Percentiles rank a stretch among this genome's conserved stretches.
These are phyloP conservation scores for Antigone vipio DNA, from an alignment of 2,113 vertebrate species.

Conservation along the genomic window DNA sequence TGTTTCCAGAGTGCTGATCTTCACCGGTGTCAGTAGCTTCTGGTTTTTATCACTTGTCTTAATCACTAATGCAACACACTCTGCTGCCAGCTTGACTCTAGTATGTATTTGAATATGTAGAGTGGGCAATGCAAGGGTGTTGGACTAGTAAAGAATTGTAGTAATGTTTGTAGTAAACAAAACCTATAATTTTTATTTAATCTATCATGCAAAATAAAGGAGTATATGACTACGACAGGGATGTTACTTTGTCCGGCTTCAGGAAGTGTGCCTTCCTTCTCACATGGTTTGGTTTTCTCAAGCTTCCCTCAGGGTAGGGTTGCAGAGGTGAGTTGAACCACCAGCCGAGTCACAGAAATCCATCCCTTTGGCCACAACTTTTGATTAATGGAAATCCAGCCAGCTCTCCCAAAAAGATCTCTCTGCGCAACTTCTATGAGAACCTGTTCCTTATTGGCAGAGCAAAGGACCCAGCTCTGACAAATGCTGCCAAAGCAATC, in stretches of 20 bases:
- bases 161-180: background rate
- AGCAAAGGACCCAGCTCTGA: background rate
- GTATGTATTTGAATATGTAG: accelerated
- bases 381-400: background rate
- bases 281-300: background rate
- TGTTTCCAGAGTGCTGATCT: background rate
- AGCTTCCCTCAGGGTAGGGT: background rate
- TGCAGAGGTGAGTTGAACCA: background rate
- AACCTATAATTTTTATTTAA: background rate
- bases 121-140: background rate
- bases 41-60: background rate
- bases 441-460: background rate
- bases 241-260: background rate
- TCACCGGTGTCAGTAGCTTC: background rate
- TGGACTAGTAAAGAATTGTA: background rate
- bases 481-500: accelerated
- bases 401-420: background rate
- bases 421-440: background rate
- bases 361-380: background rate
- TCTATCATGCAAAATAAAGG: background rate
- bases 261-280: background rate
- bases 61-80: background rate
- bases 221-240: background rate
- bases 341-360: background rate
- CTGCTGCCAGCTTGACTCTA: background rate